Evolutionary conservation across 2,888 invertebrate species (phyloP).

Genomic region (Eupeodes luniger): DNA sequence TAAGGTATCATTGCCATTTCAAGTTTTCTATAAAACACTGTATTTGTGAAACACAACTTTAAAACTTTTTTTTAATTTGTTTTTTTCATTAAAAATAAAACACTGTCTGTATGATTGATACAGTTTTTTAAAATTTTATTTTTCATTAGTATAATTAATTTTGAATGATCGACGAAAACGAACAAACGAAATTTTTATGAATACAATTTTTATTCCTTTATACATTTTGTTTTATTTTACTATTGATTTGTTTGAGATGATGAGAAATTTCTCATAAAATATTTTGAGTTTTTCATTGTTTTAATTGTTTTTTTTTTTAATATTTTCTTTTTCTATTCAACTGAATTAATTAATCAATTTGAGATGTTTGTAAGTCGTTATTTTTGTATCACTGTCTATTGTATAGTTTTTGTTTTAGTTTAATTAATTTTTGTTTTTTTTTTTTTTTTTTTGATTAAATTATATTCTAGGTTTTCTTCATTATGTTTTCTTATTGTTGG

Average conservation of each 20-base stretch:
- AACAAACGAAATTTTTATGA: slow-evolving; percentile 60
- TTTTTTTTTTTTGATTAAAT: slow-evolving; percentile 40
- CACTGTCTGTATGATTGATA: slow-evolving; percentile 42
- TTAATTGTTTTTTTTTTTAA: not conserved
- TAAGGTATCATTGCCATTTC: no score
- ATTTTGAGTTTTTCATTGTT: slow-evolving; percentile 15
- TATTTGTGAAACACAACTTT: no score
- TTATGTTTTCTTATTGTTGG: slow-evolving; percentile 12
- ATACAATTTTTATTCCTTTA: slow-evolving; percentile 46
- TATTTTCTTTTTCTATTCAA: not conserved
- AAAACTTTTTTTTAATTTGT: no score
- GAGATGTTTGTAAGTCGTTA: slow-evolving; percentile 10
- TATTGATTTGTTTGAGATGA: slow-evolving; percentile 23
- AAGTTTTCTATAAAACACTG: no score
- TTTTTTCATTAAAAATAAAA: not conserved
- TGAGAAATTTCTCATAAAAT: not conserved
- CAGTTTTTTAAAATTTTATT: slow-evolving; percentile 42
- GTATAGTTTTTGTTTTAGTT: slow-evolving; percentile 15
- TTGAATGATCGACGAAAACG: slow-evolving; percentile 70
- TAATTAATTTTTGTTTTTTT: slow-evolving; percentile 16
- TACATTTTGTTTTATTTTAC: slow-evolving; percentile 49
- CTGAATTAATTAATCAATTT: slow-evolving; percentile 15
- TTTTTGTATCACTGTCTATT: slow-evolving; percentile 21
- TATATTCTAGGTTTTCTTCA: slow-evolving; percentile 13
- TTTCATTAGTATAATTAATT: slow-evolving; percentile 54